Evolutionary conservation across 2,797 vertebrate species (phyloP), one percentile per base, ranked within the genome.

Genomic region (Eleutherodactylus coqui): DNA sequence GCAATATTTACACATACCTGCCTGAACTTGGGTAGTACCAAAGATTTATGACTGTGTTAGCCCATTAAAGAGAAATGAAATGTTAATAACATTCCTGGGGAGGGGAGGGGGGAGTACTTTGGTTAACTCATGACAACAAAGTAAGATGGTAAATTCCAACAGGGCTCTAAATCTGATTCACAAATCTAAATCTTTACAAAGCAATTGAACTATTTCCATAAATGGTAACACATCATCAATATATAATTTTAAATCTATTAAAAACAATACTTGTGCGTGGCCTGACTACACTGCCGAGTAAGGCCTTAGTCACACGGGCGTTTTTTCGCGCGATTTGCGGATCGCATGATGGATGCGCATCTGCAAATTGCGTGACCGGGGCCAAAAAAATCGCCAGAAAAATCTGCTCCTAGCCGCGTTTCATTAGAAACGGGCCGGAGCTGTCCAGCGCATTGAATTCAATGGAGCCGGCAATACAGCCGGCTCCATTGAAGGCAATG

Each of bases 51-150:
- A 76, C 79, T 32, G 9, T 86, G 69, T 75, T 29, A 82, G 45
- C 51, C 19, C 55, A 49, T 60, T 86, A 81, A 82, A 67, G 29
- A 27, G 27, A 72, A 69, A 75, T 38, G 45, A 80, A 82, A 86
- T 82, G 85, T 81, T 86, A 82, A 82, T 86, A 86, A 82, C 82
- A 82, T 82, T 76, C 60, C 36, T 76, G 43, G 47, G 72, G 69
- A 85, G 73, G 80, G 4, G 51, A 80, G 69, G 81, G 73, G 80
- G 4, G 51, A 80, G 69, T 81, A 4, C 81, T 43, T 45, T 75
- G 77, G 27, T 64, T 86, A 53, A 86, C 58, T 86, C 85, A 86
- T 75, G 69, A 86, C 43, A 82, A 34, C 58, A 69, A 82, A 41
- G 27, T 17, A 75, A 69, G n/a, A 82, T 77, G 36, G 45, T 81